phyloP scores from a whole-genome alignment of 2,113 vertebrate species.

The Oncorhynchus mykiss region DNA sequence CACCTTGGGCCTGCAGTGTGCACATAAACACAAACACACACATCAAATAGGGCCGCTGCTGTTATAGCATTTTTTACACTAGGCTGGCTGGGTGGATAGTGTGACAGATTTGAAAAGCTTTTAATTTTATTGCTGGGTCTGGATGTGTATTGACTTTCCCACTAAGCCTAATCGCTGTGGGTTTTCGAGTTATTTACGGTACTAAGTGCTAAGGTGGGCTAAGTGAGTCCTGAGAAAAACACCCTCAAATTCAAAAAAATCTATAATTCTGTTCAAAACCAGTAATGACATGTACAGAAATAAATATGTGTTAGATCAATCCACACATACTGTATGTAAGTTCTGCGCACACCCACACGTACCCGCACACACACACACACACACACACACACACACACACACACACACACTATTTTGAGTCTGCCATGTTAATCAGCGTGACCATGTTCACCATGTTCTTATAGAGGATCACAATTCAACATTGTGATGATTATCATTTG shows the following conservation, averaged over 20 bases:
- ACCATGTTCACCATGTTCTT: background rate
- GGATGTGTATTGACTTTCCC: background rate
- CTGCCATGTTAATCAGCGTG: background rate
- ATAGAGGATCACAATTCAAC: background rate
- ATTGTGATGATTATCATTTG: background rate
- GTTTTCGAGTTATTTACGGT: background rate
- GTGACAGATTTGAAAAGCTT: slow-evolving; percentile 2
- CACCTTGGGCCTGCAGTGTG: background rate
- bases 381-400: no score
- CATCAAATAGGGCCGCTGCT: background rate
- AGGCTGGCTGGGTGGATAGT: background rate
- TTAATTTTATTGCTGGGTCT: background rate
- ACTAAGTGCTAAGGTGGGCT: background rate
- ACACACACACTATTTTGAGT: no score
- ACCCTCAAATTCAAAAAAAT: background rate
- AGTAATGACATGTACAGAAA: background rate
- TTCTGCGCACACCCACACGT: no score
- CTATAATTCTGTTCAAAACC: background rate
- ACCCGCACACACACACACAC: no score
- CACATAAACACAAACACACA: background rate
- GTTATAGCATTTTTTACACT: background rate
- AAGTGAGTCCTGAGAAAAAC: background rate
- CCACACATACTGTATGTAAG: no score
- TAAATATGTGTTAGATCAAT: background rate
- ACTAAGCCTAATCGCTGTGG: background rate